phyloP scores from a whole-genome alignment of 2,797 vertebrate species.

The Mus minutoides region DNA sequence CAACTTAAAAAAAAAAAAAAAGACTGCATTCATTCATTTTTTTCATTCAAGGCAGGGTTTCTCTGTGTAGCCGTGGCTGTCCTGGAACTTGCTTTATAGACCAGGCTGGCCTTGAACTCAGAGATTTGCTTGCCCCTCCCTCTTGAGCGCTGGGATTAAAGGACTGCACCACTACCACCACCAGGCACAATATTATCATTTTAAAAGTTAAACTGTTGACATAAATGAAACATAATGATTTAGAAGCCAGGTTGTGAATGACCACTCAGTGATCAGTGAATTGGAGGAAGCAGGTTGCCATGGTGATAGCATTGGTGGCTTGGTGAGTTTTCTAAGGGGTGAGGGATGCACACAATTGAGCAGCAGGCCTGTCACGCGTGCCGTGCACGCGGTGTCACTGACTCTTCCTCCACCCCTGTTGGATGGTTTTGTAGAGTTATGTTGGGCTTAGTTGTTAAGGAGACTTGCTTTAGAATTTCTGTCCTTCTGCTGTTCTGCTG shows the following conservation, averaged over 20 bases:
- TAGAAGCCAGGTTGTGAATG: background rate
- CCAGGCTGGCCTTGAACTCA: background rate
- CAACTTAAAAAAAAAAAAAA: background rate
- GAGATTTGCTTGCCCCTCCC: background rate
- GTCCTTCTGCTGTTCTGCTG: background rate
- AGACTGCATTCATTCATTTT: background rate
- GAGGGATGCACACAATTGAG: background rate
- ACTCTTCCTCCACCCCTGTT: background rate
- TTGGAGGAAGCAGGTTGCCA: constrained; percentile 12
- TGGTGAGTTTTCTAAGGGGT: background rate
- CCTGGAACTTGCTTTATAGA: background rate
- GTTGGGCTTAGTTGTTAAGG: background rate
- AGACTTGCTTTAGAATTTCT: constrained; percentile 48
- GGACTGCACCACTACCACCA: background rate
- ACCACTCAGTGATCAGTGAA: background rate
- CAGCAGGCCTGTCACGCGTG: background rate
- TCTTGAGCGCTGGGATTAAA: background rate
- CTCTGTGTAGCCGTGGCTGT: background rate
- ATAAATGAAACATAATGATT: background rate
- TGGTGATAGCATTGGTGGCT: background rate
- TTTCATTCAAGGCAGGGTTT: background rate
- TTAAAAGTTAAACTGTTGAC: constrained; percentile 45
- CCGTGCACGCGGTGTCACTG: background rate
- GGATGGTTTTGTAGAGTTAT: constrained; percentile 30
- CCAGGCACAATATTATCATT: background rate